Evolutionary conservation across 2,113 vertebrate genomes (phyloP).

Genomic region (Sapayoa aenigma): DNA sequence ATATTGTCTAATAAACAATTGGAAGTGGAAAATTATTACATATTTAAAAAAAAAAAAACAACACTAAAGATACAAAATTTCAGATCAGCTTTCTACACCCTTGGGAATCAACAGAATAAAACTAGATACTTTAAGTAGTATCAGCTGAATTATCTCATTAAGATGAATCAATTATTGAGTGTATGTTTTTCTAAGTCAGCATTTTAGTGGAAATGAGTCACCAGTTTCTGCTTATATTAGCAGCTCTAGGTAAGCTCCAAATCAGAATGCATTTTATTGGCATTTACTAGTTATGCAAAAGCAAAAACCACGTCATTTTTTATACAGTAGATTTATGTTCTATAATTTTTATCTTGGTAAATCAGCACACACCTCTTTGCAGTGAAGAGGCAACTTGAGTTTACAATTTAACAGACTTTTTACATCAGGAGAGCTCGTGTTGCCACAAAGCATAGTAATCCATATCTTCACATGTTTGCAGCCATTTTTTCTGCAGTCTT

Average conservation of each 20-base stretch:
- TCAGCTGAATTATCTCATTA: neutral
- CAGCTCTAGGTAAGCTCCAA: neutral
- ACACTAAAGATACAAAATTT: neutral
- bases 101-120: neutral
- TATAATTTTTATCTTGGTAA: neutral
- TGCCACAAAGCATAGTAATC: neutral
- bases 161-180: neutral
- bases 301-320: neutral
- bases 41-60: neutral
- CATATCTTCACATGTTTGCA: neutral
- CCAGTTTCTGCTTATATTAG: neutral
- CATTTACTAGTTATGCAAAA: neutral
- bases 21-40: accelerated
- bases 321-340: neutral
- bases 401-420: neutral
- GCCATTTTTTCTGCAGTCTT: neutral
- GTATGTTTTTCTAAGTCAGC: neutral
- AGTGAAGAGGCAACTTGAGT: neutral
- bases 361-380: neutral
- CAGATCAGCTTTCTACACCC: neutral
- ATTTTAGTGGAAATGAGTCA: neutral
- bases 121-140: neutral
- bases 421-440: neutral
- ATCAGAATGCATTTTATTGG: neutral
- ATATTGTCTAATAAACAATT: neutral